These are phyloP conservation scores for Brachypodius melanocephalos DNA, from an alignment of 2,113 vertebrate species.

Conservation along the genomic window DNA sequence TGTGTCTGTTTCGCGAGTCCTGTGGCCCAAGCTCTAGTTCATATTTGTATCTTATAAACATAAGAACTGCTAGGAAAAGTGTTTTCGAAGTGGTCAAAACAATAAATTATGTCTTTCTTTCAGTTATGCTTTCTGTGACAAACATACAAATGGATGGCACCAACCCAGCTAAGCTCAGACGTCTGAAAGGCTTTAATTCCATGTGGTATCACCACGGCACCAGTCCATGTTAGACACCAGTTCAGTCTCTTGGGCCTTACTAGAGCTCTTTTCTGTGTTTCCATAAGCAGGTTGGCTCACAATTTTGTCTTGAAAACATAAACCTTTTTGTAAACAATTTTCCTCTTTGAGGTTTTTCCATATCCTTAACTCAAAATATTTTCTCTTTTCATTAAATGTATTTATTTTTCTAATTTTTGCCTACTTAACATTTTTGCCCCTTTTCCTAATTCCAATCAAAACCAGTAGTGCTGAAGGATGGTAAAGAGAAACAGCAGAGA, in stretches of 20 bases:
- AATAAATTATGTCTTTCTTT: background rate
- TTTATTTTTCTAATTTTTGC: background rate
- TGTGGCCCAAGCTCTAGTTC: background rate
- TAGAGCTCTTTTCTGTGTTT: background rate
- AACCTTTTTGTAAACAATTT: background rate
- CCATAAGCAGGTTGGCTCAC: background rate
- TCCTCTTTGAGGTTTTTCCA: background rate
- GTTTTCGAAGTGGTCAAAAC: background rate
- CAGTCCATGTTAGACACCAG: background rate
- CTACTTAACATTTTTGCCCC: background rate
- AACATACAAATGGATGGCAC: background rate
- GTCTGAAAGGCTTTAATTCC: background rate
- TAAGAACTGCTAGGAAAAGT: background rate
- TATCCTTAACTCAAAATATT: background rate
- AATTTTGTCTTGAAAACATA: background rate
- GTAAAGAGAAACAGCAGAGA: background rate
- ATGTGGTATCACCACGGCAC: background rate
- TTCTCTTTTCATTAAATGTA: background rate
- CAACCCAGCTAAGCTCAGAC: background rate
- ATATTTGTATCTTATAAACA: background rate
- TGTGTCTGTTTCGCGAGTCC: background rate
- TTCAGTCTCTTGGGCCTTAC: background rate
- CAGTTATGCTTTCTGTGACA: background rate
- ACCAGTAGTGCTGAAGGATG: background rate
- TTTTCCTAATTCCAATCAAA: background rate